Evolutionary conservation across 2,797 vertebrate species (phyloP).

Genomic region (Cossypha dichroa): DNA sequence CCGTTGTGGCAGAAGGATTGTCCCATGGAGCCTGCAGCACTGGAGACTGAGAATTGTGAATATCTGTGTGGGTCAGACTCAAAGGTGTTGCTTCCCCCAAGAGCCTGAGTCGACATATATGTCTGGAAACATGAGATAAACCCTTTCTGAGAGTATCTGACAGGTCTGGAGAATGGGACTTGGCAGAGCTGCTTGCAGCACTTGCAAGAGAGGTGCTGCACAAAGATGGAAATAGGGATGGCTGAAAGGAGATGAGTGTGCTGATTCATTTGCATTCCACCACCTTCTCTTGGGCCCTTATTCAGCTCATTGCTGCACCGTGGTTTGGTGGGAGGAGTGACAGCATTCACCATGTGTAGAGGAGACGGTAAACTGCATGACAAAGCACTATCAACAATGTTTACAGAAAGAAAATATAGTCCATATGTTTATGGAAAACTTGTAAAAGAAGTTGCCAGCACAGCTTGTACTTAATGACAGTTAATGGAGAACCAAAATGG

Average conservation of each 20-base stretch:
- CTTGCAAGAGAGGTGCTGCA: neutral
- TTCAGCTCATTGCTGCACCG: neutral
- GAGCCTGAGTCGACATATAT: neutral
- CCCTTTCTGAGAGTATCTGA: neutral
- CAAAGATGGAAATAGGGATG: neutral
- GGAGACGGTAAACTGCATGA: neutral
- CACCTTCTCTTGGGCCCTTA: neutral
- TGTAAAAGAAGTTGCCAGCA: neutral
- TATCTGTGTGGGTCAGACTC: neutral
- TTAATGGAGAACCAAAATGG: neutral
- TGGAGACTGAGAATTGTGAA: rapidly evolving
- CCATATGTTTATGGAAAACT: neutral
- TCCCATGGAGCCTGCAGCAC: neutral
- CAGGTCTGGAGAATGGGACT: neutral
- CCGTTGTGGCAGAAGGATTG: neutral
- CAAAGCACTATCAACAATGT: neutral
- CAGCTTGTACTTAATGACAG: neutral
- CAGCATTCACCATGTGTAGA: rapidly evolving
- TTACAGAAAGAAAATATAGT: neutral
- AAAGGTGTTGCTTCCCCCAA: neutral
- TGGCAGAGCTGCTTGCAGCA: neutral
- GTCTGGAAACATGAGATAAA: neutral
- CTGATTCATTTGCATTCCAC: neutral
- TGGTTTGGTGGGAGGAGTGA: neutral
- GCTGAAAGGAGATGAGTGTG: neutral